Percentiles rank a stretch among this genome's conserved stretches.
phyloP scores from a whole-genome alignment of 2,888 invertebrate genomes.

The Drosophila infuscata region DNA sequence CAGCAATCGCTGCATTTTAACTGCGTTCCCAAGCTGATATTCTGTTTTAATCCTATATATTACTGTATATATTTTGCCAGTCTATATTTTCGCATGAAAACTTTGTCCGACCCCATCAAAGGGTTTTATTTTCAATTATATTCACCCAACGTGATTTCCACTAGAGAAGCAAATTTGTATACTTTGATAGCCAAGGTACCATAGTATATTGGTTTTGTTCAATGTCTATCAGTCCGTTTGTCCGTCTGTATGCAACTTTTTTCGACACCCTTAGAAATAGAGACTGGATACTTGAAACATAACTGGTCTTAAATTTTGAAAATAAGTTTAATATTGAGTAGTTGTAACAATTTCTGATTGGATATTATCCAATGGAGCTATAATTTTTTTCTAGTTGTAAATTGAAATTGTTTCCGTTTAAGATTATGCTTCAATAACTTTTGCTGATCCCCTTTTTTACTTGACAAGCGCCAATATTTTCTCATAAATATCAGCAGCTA shows the following conservation, averaged over 20 bases:
- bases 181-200: no score
- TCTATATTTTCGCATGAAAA: constrained; percentile 22
- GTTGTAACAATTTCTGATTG: neutral
- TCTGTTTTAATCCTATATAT: neutral
- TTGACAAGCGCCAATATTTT: neutral
- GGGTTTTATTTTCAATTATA: constrained; percentile 2
- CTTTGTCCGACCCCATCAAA: constrained; percentile 6
- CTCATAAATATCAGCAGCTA: neutral
- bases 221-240: no score
- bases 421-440: neutral
- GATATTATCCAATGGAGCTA: neutral
- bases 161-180: no score
- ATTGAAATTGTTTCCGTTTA: neutral
- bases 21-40: neutral
- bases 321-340: neutral
- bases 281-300: no score
- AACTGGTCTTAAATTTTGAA: neutral
- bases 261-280: no score
- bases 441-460: neutral
- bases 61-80: neutral
- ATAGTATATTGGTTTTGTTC: no score
- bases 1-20: neutral
- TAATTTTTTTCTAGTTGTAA: neutral
- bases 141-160: constrained; percentile 14
- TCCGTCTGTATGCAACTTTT: no score